phyloP scores from a whole-genome alignment of 2,888 invertebrate species.

The Polydrusus pterygomalis region DNA sequence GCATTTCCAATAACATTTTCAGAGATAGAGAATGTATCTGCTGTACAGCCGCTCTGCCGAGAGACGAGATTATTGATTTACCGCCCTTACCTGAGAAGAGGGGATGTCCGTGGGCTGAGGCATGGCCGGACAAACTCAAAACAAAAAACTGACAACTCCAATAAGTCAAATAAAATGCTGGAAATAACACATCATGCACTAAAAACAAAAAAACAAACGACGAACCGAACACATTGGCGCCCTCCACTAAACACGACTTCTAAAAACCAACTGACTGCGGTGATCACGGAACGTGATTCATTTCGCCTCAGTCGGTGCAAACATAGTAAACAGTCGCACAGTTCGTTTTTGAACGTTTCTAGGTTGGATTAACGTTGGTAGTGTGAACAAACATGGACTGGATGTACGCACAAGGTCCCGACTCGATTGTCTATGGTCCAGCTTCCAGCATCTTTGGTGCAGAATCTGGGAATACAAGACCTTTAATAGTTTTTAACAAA shows the following conservation, averaged over 20 bases:
- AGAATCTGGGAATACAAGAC: slow-evolving; percentile 11
- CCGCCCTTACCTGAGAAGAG: slow-evolving; percentile 56
- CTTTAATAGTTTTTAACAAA: no score
- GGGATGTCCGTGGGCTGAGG: slow-evolving; percentile 60
- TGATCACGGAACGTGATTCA: slow-evolving; percentile 46
- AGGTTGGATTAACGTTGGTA: background rate
- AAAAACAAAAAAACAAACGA: slow-evolving; percentile 43
- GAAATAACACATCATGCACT: slow-evolving; percentile 54
- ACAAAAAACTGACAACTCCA: slow-evolving; percentile 43
- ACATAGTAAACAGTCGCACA: slow-evolving; percentile 28
- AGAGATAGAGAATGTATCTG: slow-evolving; percentile 12
- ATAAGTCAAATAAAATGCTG: slow-evolving; percentile 52
- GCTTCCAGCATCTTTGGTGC: background rate
- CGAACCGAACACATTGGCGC: slow-evolving; percentile 47
- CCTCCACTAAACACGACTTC: slow-evolving; percentile 46
- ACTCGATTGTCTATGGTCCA: slow-evolving; percentile 29
- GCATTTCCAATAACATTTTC: slow-evolving; percentile 21
- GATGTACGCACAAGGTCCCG: background rate
- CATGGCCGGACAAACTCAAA: slow-evolving; percentile 54
- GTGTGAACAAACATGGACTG: background rate
- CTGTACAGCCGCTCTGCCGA: slow-evolving; percentile 27
- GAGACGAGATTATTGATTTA: slow-evolving; percentile 32
- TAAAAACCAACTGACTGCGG: slow-evolving; percentile 40
- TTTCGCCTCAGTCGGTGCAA: slow-evolving; percentile 42
- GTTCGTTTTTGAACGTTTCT: slow-evolving; percentile 8